These are phyloP conservation scores for Bombycilla garrulus DNA, from an alignment of 2,113 vertebrate species.

Conservation along the genomic window DNA sequence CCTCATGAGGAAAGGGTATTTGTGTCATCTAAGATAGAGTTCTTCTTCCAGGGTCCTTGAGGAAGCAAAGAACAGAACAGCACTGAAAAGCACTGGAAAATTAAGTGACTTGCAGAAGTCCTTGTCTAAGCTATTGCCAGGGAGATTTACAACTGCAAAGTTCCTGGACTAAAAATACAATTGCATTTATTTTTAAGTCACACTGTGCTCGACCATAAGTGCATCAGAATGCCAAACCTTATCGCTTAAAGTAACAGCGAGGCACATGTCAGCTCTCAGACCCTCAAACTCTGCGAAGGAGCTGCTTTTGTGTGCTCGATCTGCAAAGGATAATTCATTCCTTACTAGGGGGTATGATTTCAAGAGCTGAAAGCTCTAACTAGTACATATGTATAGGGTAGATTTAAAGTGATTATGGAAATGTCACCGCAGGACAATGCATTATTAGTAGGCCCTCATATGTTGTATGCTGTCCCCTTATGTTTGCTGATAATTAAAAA, in stretches of 20 bases:
- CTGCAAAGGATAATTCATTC: constrained; percentile 36
- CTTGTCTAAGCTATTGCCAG: background rate
- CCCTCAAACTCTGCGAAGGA: background rate
- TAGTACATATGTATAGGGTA: constrained; percentile 33
- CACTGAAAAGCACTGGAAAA: background rate
- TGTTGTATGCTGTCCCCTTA: constrained; percentile 47
- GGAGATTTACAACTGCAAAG: background rate
- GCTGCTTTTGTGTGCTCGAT: background rate
- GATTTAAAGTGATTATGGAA: constrained; percentile 62
- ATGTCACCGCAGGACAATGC: constrained; percentile 52
- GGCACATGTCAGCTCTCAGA: background rate
- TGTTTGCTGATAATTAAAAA: constrained; percentile 71
- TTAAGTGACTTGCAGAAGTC: background rate
- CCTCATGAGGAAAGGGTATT: background rate
- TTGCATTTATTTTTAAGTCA: background rate
- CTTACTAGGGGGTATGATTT: constrained; percentile 32
- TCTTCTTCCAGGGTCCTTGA: background rate
- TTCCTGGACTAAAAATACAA: background rate
- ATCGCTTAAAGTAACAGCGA: background rate
- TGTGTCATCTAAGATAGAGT: background rate
- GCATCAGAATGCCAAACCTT: background rate
- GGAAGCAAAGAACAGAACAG: background rate
- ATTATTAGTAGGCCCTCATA: constrained; percentile 37
- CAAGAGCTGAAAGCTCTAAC: constrained; percentile 43
- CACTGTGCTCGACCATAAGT: background rate